Percentiles rank a stretch among this genome's conserved stretches.
These are phyloP conservation scores for Adelges cooleyi DNA, from an alignment of 1,140 invertebrate species.

Conservation along the genomic window DNA sequence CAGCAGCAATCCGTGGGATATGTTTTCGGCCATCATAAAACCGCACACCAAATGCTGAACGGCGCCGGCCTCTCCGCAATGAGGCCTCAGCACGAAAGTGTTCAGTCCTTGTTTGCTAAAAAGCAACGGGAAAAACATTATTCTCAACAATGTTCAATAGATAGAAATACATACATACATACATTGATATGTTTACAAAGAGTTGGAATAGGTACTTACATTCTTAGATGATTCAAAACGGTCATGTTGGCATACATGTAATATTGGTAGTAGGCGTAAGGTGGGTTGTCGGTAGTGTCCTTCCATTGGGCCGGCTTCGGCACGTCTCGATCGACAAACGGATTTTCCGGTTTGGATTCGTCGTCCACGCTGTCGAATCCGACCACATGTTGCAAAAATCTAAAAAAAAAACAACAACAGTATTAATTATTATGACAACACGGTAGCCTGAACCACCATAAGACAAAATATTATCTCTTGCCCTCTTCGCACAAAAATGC, in stretches of 20 bases:
- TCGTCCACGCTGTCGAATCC: conserved; percentile 99
- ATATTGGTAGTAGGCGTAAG: conserved; percentile 96
- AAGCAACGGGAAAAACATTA: no score
- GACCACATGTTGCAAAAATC: conserved; percentile 58
- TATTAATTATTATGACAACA: no score
- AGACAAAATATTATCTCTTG: no score
- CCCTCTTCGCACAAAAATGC: no score
- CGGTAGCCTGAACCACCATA: no score
- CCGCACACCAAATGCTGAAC: conserved; percentile 92
- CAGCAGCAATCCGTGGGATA: conserved; percentile 90
- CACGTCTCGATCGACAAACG: conserved; percentile 79
- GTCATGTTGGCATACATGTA: conserved; percentile 97
- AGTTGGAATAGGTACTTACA: no score
- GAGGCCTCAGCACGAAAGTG: conserved; percentile 90
- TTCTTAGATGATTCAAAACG: conserved; percentile 87
- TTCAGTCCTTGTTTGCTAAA: conserved; percentile 79
- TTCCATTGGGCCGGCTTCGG: conserved; percentile 72
- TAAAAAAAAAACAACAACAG: no score
- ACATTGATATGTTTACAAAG: no score
- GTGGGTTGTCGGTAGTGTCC: conserved; percentile 84
- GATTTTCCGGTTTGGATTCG: conserved; percentile 97
- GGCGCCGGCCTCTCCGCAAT: conserved; percentile 96
- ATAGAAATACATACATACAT: no score
- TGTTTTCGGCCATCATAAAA: conserved; percentile 97
- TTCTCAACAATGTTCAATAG: no score